phyloP scores from a whole-genome alignment of 2,888 invertebrate genomes.

The Rhopalosiphum nymphaeae region DNA sequence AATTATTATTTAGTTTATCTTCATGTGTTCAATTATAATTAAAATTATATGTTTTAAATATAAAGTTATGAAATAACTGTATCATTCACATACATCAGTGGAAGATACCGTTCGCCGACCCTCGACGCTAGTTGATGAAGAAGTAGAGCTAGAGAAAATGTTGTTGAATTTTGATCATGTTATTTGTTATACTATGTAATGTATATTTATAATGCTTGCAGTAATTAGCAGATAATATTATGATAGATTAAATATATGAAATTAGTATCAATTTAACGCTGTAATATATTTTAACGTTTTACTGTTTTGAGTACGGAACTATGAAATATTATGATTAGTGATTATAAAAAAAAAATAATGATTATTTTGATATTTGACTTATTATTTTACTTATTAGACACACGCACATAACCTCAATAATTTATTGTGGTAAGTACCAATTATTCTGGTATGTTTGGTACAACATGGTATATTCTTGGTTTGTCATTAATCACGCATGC shows the following conservation, averaged over 20 bases:
- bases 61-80: background rate
- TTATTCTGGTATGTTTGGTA: background rate
- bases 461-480: background rate
- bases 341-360: background rate
- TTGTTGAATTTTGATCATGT: too few relatives aligned
- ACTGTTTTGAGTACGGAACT: too few relatives aligned
- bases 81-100: background rate
- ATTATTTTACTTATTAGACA: background rate
- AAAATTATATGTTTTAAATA: background rate
- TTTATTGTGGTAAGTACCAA: background rate
- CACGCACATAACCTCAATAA: constrained; percentile 40
- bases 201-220: too few relatives aligned
- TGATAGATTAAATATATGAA: too few relatives aligned
- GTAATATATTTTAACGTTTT: background rate
- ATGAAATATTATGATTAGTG: background rate
- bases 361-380: background rate
- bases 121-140: too few relatives aligned
- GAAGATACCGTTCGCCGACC: too few relatives aligned
- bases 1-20: too few relatives aligned
- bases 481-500: constrained; percentile 38
- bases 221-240: too few relatives aligned
- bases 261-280: background rate
- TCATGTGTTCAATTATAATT: too few relatives aligned
- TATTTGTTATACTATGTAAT: too few relatives aligned
- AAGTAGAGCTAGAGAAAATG: too few relatives aligned